Evolutionary conservation across 2,888 invertebrate genomes (phyloP).

Genomic region (Argynnis bischoffii): DNA sequence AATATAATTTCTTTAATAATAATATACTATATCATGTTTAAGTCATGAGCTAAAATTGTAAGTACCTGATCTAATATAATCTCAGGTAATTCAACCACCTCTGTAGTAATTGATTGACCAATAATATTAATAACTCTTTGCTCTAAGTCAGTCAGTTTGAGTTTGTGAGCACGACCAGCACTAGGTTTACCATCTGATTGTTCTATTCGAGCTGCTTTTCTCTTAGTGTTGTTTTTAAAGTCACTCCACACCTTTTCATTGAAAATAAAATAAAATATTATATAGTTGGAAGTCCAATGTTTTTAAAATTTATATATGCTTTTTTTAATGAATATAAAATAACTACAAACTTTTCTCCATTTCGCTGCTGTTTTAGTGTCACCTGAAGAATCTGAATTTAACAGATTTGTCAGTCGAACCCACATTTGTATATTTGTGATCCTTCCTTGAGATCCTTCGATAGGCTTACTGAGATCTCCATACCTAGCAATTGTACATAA

Average conservation of each 20-base stretch:
- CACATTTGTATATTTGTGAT: slow-evolving; percentile 28
- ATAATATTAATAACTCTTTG: slow-evolving; percentile 39
- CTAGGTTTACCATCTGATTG: slow-evolving; percentile 35
- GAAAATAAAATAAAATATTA: neutral
- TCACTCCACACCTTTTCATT: slow-evolving; percentile 43
- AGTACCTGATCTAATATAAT: slow-evolving; percentile 14
- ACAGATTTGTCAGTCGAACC: slow-evolving; percentile 31
- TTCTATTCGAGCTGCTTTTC: slow-evolving; percentile 38
- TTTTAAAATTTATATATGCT: neutral
- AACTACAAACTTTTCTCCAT: slow-evolving; percentile 40
- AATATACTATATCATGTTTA: neutral
- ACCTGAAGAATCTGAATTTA: slow-evolving; percentile 39
- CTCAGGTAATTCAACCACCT: slow-evolving; percentile 21
- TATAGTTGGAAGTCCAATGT: neutral
- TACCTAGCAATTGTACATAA: slow-evolving; percentile 7
- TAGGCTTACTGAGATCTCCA: slow-evolving; percentile 28
- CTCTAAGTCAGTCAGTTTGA: slow-evolving; percentile 36
- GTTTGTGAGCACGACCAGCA: slow-evolving; percentile 33
- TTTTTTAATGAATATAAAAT: neutral
- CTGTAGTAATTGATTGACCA: slow-evolving; percentile 34
- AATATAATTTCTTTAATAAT: neutral
- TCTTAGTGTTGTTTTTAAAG: slow-evolving; percentile 39
- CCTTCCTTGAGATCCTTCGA: slow-evolving; percentile 21
- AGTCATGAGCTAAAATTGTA: neutral
- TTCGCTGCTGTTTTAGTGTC: slow-evolving; percentile 38